Evolutionary conservation across 1,140 invertebrate genomes (phyloP).

Genomic region (Spodoptera litura): DNA sequence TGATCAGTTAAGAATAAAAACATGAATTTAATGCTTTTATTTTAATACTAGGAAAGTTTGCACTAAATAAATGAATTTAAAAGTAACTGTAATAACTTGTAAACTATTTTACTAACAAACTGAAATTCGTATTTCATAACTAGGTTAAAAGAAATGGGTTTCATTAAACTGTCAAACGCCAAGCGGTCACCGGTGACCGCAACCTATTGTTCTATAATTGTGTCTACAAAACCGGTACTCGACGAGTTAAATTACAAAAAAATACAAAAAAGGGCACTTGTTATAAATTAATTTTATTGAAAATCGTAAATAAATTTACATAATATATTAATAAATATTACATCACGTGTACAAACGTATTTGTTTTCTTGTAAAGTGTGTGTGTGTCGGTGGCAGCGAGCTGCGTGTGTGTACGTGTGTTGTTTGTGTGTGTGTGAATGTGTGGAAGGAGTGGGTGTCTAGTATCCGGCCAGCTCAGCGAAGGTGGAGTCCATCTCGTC

Average conservation of each 20-base stretch:
- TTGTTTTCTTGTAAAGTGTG: conserved; percentile 58
- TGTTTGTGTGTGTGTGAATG: conserved; percentile 57
- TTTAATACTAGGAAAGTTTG: too few species aligned
- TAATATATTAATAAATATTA: conserved; percentile 86
- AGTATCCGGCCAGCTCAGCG: conserved; percentile 96
- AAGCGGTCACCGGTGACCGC: too few species aligned
- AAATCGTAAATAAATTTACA: conserved; percentile 87
- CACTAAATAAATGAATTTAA: too few species aligned
- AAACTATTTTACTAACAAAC: too few species aligned
- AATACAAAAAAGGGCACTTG: conserved; percentile 57
- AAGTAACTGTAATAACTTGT: too few species aligned
- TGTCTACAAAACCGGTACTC: too few species aligned
- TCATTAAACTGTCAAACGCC: too few species aligned
- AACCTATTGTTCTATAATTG: too few species aligned
- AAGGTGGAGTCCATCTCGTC: conserved; percentile 99
- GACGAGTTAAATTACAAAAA: conserved; percentile 12
- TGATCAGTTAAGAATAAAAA: too few species aligned
- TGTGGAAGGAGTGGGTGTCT: conserved; percentile 77
- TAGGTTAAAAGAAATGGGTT: too few species aligned
- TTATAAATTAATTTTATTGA: conserved; percentile 85
- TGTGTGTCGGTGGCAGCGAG: conserved; percentile 58
- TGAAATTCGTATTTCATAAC: too few species aligned
- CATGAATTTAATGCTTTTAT: too few species aligned
- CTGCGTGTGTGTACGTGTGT: conserved; percentile 58
- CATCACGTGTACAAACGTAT: conserved; percentile 76